Evolutionary conservation across 2,797 vertebrate genomes (phyloP).

Genomic region (Sebastes vulpes): DNA sequence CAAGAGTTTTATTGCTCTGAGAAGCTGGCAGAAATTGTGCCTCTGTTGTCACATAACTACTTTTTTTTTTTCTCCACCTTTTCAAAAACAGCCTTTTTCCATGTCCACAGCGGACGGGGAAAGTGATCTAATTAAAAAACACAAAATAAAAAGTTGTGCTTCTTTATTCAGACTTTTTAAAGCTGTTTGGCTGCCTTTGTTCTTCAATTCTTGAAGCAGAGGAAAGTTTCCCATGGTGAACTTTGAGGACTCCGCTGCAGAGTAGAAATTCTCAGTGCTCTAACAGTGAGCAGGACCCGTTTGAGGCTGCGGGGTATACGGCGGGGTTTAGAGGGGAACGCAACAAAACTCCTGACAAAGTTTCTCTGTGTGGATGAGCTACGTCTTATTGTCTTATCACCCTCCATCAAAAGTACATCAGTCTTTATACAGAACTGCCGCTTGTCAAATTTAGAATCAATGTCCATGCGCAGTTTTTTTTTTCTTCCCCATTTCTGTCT

Average conservation of each 20-base stretch:
- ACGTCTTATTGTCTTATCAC: slow-evolving; percentile 9
- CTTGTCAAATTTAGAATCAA: slow-evolving; percentile 43
- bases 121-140: slow-evolving; percentile 85
- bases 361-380: slow-evolving; percentile 25
- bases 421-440: slow-evolving; percentile 14
- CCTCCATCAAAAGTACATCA: slow-evolving; percentile 27
- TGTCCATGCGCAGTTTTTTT: neutral
- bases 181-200: slow-evolving; percentile 72
- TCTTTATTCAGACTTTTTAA: slow-evolving; percentile 82
- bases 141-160: slow-evolving; percentile 77
- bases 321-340: slow-evolving; percentile 12
- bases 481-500: neutral
- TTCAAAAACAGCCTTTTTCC: slow-evolving; percentile 75
- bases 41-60: slow-evolving; percentile 81
- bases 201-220: slow-evolving; percentile 63
- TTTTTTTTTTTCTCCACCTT: slow-evolving; percentile 59
- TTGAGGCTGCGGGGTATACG: slow-evolving; percentile 34
- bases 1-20: slow-evolving; percentile 82
- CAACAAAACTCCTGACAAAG: slow-evolving; percentile 33
- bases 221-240: slow-evolving; percentile 77
- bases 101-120: slow-evolving; percentile 77
- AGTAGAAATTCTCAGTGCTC: slow-evolving; percentile 43
- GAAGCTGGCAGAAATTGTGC: slow-evolving; percentile 82
- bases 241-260: slow-evolving; percentile 59
- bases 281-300: slow-evolving; percentile 41